Evolutionary conservation across 2,888 invertebrate genomes (phyloP).

Genomic region (Cyclophora punctaria): DNA sequence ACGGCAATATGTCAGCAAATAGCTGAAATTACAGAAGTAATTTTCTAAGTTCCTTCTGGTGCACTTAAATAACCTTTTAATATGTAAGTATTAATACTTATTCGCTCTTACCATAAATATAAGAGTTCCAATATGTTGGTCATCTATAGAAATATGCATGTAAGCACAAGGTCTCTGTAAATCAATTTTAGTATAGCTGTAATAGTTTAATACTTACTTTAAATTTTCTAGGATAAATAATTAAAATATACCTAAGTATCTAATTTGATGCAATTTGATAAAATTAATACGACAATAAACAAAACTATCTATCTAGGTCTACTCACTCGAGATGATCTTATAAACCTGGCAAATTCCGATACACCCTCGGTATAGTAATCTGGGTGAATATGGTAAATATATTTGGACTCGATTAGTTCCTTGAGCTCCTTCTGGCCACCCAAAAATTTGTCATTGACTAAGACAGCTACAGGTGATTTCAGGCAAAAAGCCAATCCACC

Average conservation of each 20-base stretch:
- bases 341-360: constrained; percentile 50
- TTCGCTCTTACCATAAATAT: constrained; percentile 72
- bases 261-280: not conserved
- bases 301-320: not conserved
- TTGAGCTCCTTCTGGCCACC: constrained; percentile 71
- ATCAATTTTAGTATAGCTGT: not conserved
- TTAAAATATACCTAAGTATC: not conserved
- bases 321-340: constrained; percentile 60
- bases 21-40: constrained; percentile 47
- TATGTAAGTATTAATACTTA: too few species aligned
- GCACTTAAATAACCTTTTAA: not conserved
- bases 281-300: not conserved
- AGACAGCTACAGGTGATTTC: constrained; percentile 59
- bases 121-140: constrained; percentile 60
- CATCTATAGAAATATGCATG: constrained; percentile 68
- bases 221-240: too few species aligned
- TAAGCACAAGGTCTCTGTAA: constrained; percentile 76
- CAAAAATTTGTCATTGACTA: constrained; percentile 62
- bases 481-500: constrained; percentile 65
- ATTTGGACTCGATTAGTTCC: constrained; percentile 56
- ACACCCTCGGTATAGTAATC: constrained; percentile 63
- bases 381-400: constrained; percentile 49
- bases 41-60: not conserved
- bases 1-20: constrained; percentile 74
- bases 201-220: too few species aligned